Conservation (phyloP, 2,113 vertebrate genomes). For the Micronycteris hirsuta region DNA sequence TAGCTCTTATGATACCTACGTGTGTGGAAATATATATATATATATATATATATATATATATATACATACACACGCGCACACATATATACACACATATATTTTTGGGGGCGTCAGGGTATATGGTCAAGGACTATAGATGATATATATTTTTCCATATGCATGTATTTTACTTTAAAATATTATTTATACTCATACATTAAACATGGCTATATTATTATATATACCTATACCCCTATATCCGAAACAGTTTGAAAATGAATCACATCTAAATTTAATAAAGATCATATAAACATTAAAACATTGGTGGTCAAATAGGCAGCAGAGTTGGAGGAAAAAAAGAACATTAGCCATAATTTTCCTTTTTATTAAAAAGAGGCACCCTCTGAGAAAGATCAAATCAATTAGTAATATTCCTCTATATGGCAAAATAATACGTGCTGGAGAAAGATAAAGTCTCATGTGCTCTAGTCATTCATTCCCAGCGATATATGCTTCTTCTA, state of each 20-base stretch:
- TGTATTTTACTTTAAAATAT: constrained; percentile 70
- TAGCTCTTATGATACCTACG: neutral
- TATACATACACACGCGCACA: no score
- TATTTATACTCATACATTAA: constrained; percentile 72
- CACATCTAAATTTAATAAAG: constrained; percentile 64
- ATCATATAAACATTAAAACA: constrained; percentile 54
- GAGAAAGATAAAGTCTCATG: neutral
- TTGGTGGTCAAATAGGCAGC: constrained; percentile 57
- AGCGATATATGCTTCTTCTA: neutral
- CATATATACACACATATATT: neutral
- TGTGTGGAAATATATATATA: neutral
- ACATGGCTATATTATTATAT: constrained; percentile 57
- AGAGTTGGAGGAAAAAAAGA: constrained; percentile 50
- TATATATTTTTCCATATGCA: neutral
- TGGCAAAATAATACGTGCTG: constrained; percentile 20
- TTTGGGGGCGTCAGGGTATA: neutral
- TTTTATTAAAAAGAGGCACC: constrained; percentile 62
- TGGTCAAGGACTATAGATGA: neutral
- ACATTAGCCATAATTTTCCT: constrained; percentile 52
- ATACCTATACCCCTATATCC: constrained; percentile 52
- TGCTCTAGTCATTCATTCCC: neutral
- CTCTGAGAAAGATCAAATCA: constrained; percentile 56
- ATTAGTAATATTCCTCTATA: constrained; percentile 50
- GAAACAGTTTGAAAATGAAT: constrained; percentile 49
- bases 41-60: no score